Evolutionary conservation across 2,113 vertebrate species (phyloP).

Genomic region (Microtus oregoni): DNA sequence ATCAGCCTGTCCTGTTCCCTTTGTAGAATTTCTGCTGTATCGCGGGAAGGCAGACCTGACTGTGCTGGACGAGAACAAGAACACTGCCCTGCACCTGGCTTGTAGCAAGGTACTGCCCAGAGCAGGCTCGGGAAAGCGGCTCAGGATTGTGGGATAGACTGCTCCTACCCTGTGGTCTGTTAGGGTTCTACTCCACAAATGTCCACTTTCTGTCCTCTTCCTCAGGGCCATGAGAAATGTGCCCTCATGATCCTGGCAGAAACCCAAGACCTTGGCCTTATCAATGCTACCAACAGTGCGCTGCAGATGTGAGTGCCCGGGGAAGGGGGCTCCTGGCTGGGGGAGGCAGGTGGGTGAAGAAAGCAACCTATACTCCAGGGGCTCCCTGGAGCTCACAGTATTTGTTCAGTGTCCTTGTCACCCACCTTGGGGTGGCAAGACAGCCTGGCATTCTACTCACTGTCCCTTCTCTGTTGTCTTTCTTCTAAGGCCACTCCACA

Average conservation of each 20-base stretch:
- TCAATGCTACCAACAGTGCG: conserved; percentile 95
- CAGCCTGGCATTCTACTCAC: neutral
- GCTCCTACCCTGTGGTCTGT: neutral
- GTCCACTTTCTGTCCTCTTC: conserved; percentile 16
- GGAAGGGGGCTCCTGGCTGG: conserved; percentile 29
- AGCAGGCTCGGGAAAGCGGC: too few relatives aligned
- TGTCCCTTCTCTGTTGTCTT: neutral
- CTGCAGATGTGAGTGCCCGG: conserved; percentile 95
- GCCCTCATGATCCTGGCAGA: conserved; percentile 97
- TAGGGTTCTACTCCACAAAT: neutral
- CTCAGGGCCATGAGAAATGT: conserved; percentile 98
- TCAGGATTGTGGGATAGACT: neutral
- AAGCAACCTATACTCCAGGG: neutral
- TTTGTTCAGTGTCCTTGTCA: neutral
- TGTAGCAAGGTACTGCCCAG: conserved; percentile 93
- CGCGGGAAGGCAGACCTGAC: conserved; percentile 94
- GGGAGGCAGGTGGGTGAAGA: conserved; percentile 48
- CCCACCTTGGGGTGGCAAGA: neutral
- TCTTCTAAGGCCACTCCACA: conserved; percentile 94
- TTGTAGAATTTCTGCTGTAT: conserved; percentile 94
- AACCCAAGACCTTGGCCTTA: conserved; percentile 95
- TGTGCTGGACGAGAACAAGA: conserved; percentile 95
- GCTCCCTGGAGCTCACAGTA: neutral
- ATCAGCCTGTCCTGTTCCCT: neutral
- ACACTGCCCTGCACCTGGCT: conserved; percentile 98